Evolutionary conservation across 2,113 vertebrate genomes (phyloP).

Genomic region (Calidris pugnax): DNA sequence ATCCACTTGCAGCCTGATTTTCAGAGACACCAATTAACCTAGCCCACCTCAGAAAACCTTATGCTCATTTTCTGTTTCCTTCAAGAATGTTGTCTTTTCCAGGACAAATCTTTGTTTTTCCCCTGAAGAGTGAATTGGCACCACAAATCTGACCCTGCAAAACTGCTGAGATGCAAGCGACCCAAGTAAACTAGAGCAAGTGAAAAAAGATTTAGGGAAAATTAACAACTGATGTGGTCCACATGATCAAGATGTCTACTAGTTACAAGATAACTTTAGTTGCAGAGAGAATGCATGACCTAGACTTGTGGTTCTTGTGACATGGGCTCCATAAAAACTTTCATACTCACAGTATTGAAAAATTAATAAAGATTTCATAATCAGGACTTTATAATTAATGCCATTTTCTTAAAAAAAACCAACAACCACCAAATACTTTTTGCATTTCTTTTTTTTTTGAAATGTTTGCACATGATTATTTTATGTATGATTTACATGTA

Average conservation of each 20-base stretch:
- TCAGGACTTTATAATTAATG: background rate
- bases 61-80: background rate
- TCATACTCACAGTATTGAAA: background rate
- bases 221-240: background rate
- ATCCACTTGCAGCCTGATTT: background rate
- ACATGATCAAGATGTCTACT: background rate
- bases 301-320: background rate
- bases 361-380: background rate
- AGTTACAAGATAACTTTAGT: background rate
- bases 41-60: background rate
- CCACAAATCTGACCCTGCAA: background rate
- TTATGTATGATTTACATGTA: background rate
- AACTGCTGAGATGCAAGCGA: background rate
- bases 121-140: background rate
- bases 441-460: background rate
- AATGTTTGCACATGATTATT: background rate
- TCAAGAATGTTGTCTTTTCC: background rate
- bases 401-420: background rate
- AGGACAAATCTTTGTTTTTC: background rate
- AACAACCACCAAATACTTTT: background rate
- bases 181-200: background rate
- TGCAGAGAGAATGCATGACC: background rate
- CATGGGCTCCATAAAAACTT: background rate
- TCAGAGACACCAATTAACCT: background rate
- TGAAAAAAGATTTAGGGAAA: background rate